These are phyloP conservation scores for Pristiophorus japonicus DNA, from an alignment of 2,113 vertebrate genomes.

Conservation along the genomic window DNA sequence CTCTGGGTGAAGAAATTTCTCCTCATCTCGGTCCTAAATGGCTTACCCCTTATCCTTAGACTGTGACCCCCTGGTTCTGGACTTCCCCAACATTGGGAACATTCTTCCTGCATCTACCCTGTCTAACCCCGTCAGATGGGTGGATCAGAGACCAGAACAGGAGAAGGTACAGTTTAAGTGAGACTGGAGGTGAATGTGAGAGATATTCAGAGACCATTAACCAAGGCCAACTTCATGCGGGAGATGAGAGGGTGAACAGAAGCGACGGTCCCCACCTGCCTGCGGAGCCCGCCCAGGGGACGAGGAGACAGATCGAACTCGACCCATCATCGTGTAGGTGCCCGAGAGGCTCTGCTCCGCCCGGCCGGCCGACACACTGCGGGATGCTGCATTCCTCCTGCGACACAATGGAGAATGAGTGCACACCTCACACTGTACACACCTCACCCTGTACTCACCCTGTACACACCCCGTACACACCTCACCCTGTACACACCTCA, in stretches of 20 bases:
- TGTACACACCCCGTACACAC: too few relatives aligned
- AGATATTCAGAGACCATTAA: background rate
- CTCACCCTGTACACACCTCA: too few relatives aligned
- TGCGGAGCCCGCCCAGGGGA: constrained; percentile 40
- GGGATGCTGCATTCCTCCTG: constrained; percentile 47
- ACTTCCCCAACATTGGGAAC: too few relatives aligned
- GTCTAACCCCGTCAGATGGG: too few relatives aligned
- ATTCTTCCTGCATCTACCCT: too few relatives aligned
- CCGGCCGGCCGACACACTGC: constrained; percentile 43
- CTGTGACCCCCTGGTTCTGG: too few relatives aligned
- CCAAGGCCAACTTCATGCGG: constrained; percentile 39
- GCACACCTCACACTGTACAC: constrained; percentile 32
- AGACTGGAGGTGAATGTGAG: constrained; percentile 36
- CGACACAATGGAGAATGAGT: constrained; percentile 37
- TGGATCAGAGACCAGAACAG: constrained; percentile 43
- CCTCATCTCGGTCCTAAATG: too few relatives aligned
- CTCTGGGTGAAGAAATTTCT: too few relatives aligned
- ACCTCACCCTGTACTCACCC: too few relatives aligned
- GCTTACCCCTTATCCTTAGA: too few relatives aligned
- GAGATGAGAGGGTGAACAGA: background rate
- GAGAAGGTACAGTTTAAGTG: too few relatives aligned
- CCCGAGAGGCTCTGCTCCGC: constrained; percentile 40
- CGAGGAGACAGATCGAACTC: constrained; percentile 34
- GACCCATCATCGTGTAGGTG: background rate
- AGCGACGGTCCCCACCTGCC: background rate